Percentiles rank a stretch among this genome's conserved stretches.
phyloP scores from a whole-genome alignment of 2,113 vertebrate species.

The Lates calcarifer region DNA sequence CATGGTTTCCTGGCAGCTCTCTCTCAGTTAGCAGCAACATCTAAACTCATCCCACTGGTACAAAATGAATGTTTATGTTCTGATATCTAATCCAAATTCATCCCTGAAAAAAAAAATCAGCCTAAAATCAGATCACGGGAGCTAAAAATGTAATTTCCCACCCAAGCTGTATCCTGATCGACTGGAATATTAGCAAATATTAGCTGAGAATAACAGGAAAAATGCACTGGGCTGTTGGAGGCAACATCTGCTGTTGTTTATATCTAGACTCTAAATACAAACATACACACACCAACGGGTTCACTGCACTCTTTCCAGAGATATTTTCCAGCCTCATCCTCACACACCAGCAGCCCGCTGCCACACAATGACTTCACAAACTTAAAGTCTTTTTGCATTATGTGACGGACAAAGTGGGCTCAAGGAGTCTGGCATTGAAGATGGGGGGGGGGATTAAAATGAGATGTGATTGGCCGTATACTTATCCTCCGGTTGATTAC shows the following conservation, averaged over 20 bases:
- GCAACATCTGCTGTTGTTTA: slow-evolving; percentile 42
- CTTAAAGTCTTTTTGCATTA: slow-evolving; percentile 2
- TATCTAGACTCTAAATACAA: slow-evolving; percentile 11
- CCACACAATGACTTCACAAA: slow-evolving; percentile 3
- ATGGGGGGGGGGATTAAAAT: slow-evolving; percentile 49
- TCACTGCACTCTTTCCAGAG: not conserved
- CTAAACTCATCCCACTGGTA: not conserved
- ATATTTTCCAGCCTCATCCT: slow-evolving; percentile 3
- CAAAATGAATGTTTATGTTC: not conserved
- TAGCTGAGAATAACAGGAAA: not conserved
- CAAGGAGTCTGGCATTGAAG: slow-evolving; percentile 11
- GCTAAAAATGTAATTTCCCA: not conserved
- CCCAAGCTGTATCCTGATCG: not conserved
- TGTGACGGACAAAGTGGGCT: slow-evolving; percentile 4
- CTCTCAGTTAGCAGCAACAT: not conserved
- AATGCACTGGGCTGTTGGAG: not conserved
- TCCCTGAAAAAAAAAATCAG: not conserved
- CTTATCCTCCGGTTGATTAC: slow-evolving; percentile 59
- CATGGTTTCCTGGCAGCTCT: not conserved
- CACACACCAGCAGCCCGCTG: not conserved
- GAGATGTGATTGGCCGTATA: slow-evolving; percentile 51
- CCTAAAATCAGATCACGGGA: not conserved
- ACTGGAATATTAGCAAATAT: slow-evolving; percentile 13
- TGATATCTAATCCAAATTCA: not conserved
- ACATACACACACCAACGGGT: not conserved